Percentiles rank a stretch among this genome's conserved stretches.
These are phyloP conservation scores for Spheniscus mendiculus DNA, from an alignment of 2,113 vertebrate genomes.

Conservation along the genomic window DNA sequence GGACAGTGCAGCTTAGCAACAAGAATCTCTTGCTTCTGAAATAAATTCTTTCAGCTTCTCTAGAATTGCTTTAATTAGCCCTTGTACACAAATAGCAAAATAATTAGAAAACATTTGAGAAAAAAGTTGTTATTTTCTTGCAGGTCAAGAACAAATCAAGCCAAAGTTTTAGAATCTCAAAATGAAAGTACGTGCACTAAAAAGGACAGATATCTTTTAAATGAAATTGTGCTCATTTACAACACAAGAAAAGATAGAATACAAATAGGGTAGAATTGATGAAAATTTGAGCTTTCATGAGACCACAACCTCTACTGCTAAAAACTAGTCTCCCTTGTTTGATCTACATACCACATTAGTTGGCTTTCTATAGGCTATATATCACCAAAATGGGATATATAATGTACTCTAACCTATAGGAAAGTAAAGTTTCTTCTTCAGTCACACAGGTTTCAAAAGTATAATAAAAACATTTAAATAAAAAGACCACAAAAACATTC, in stretches of 20 bases:
- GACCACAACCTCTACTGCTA: background rate
- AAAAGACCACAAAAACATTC: fast-evolving
- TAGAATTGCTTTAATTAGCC: background rate
- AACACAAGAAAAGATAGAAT: background rate
- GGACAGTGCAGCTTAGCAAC: background rate
- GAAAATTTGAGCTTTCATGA: background rate
- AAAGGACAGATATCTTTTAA: background rate
- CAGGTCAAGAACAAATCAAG: background rate
- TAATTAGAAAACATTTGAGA: background rate
- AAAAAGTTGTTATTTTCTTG: background rate
- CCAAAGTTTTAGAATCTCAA: background rate
- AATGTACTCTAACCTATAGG: background rate
- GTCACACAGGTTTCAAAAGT: background rate
- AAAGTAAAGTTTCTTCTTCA: background rate
- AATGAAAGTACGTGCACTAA: background rate
- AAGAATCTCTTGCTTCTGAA: background rate
- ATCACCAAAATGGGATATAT: background rate
- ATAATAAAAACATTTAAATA: background rate
- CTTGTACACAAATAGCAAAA: background rate
- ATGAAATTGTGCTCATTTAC: background rate
- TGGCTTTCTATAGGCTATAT: background rate
- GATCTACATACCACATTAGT: background rate
- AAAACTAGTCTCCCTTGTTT: background rate
- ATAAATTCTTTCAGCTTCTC: background rate
- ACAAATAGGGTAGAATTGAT: background rate